Evolutionary conservation across 2,113 vertebrate genomes (phyloP), one percentile per base, ranked within the genome.

Genomic region (Dicerorhinus sumatrensis): DNA sequence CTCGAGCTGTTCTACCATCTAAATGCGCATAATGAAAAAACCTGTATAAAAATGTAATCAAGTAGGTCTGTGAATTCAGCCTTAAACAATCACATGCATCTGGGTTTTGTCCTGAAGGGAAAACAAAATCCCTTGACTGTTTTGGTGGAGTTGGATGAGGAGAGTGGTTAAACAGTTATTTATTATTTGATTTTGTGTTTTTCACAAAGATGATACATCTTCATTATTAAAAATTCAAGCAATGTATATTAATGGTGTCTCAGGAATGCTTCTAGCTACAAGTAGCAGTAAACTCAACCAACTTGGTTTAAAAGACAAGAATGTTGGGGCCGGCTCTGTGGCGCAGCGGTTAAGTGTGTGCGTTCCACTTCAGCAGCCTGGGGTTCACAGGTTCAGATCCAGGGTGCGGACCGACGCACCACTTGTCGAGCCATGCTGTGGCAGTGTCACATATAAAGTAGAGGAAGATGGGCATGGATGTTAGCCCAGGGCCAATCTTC

Each of bases 1-100:
- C 88, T 84, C 3, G 0, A 77, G 54, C 27, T 81, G 73, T 58
- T 62, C 83, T 83, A 76, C 67, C 63, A 75, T 67, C 96, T 73
- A 36, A 75, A n/a, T 29, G 56, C 73, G 58, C 82, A 27, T 65
- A 46, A 67, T 39, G 39, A 63, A 76, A 85, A 23, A 81, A 17
- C 5, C 12, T 29, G 20, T 62, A 89, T 54, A 58, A 77, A 96
- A 65, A 80, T 36, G 54, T 54, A 87, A 62, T 76, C 82, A 90
- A 95, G 77, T 42, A 83, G 76, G 86, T 36, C 86, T 83, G 80
- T 65, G 82, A 88, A 65, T 91, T 91, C 70, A 92, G 51, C 91
- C 87, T 73, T 54, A 73, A 85, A 89, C 89, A 81, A 46, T 60
- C n/a, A 70, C 25, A 46, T 54, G 27, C 83, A 76, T 75, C 65